These are phyloP conservation scores for Falco cherrug DNA, from an alignment of 2,797 vertebrate genomes.

Conservation along the genomic window DNA sequence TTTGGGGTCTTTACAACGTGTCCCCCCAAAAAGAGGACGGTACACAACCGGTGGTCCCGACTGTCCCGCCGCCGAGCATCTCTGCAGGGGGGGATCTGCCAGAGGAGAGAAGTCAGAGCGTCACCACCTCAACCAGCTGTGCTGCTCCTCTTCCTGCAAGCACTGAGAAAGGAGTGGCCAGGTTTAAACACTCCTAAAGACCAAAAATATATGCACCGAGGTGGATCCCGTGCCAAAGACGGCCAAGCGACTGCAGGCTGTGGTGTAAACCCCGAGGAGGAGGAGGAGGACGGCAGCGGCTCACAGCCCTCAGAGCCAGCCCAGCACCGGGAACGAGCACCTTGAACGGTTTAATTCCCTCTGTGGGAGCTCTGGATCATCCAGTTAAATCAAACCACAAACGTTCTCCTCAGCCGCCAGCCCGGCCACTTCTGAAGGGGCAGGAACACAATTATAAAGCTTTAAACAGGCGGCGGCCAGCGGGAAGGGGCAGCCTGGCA, in stretches of 20 bases:
- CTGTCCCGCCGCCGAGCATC: not conserved
- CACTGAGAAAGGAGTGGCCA: not conserved
- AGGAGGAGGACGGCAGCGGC: not conserved
- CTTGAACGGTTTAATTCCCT: not conserved
- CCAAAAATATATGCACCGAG: accelerated
- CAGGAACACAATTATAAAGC: not conserved
- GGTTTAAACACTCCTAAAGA: not conserved
- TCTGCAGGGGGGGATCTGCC: not conserved
- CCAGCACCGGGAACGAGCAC: not conserved
- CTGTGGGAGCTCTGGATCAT: accelerated
- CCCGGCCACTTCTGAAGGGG: not conserved
- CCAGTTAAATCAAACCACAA: not conserved
- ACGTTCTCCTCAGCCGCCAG: not conserved
- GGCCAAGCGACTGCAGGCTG: not conserved
- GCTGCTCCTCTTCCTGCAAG: not conserved
- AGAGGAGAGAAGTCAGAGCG: accelerated
- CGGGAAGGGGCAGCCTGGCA: not conserved
- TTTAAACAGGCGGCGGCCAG: not conserved
- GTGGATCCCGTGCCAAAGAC: not conserved
- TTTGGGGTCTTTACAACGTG: accelerated
- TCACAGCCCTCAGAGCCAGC: not conserved
- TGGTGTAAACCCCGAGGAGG: not conserved
- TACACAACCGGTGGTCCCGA: accelerated
- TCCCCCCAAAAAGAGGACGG: accelerated
- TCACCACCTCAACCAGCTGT: not conserved